Percentiles rank a stretch among this genome's conserved stretches.
phyloP scores from a whole-genome alignment of 2,888 invertebrate species.

The Oscheius sp. region DNA sequence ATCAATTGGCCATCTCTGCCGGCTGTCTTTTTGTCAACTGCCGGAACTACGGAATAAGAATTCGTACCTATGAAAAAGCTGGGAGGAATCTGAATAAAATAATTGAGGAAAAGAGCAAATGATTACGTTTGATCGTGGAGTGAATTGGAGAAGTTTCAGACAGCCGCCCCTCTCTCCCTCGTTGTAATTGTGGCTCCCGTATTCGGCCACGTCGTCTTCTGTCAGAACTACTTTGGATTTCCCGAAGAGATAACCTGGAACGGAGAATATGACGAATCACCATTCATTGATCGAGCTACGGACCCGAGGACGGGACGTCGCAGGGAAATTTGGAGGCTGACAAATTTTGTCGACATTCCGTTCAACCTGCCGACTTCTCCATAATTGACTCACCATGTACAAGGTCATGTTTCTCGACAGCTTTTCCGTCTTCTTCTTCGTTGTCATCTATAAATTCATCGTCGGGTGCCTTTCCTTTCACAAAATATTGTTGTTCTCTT shows the following conservation, averaged over 20 bases:
- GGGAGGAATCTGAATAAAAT: constrained; percentile 40
- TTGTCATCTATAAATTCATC: constrained; percentile 1
- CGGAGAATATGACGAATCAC: not conserved
- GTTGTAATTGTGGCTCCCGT: constrained; percentile 54
- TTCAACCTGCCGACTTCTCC: too few relatives aligned
- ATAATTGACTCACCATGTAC: constrained; percentile 3
- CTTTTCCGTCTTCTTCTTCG: not conserved
- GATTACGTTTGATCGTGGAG: constrained; percentile 43
- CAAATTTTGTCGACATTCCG: too few relatives aligned
- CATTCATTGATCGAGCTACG: too few relatives aligned
- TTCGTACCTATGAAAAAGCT: constrained; percentile 46
- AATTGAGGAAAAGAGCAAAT: not conserved
- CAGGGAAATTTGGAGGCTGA: too few relatives aligned
- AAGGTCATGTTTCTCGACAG: not conserved
- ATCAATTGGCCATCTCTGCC: not conserved
- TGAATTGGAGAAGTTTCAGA: constrained; percentile 54
- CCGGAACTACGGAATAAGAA: constrained; percentile 45
- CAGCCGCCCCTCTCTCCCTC: constrained; percentile 52
- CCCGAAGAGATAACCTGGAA: constrained; percentile 34
- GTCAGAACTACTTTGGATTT: constrained; percentile 32
- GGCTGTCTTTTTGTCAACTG: constrained; percentile 28
- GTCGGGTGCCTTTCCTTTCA: not conserved
- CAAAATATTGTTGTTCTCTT: constrained; percentile 17
- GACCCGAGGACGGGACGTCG: too few relatives aligned
- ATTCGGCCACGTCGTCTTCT: constrained; percentile 31